Base-by-base conservation (phyloP, 2,113 vertebrate genomes). In the Clarias macrocephalus region DNA sequence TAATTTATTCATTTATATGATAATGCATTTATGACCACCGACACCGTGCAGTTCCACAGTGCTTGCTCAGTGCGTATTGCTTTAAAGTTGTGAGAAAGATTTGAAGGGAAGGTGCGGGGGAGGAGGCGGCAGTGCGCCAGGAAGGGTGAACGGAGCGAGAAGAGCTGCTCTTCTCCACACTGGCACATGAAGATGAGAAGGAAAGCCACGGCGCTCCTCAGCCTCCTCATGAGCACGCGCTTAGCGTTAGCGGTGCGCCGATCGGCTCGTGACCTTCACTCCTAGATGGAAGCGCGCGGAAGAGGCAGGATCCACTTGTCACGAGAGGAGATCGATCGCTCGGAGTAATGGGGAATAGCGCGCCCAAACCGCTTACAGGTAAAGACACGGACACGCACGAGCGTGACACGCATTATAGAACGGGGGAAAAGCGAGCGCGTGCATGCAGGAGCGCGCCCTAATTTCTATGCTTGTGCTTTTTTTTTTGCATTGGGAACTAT, bases 351-450 rank as follows among this genome's bases (percentile, higher is more conserved):
- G 95, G 95, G 88, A 96, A 96, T 63, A 92, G 94, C 81, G 92
- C 95, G 90, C 95, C 94, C 59, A 96, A 96, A 91, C 94, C 95
- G 37, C 88, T 95, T 70, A 92, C 94, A 92, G 95, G 95, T 96
- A 93, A 48, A 94, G 94, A 85, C 11, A 54, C n/a, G 21, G 85
- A 76, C 81, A 79, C 25, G 66, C 48, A 16, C 65, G 48, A 70
- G 52, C 82, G 52, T 21, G 0, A 59, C 28, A 42, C 30, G 81
- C 62, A 25, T 48, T 10, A 52, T 21, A 30, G 18, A 16, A n/a
- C 18, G 11, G 18, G 30, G 48, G 70, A 54, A 16, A 57, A 1
- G 11, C 63, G 63, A 30, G 82, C n/a, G 68, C 52, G 52, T 11
- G 48, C 52, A 3, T 54, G 6, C 13, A 19, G 23, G 25, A 30